Percentiles rank a stretch among this genome's conserved stretches.
Evolutionary conservation across 2,797 vertebrate genomes (phyloP).

Genomic region (Enteromius mattozi): DNA sequence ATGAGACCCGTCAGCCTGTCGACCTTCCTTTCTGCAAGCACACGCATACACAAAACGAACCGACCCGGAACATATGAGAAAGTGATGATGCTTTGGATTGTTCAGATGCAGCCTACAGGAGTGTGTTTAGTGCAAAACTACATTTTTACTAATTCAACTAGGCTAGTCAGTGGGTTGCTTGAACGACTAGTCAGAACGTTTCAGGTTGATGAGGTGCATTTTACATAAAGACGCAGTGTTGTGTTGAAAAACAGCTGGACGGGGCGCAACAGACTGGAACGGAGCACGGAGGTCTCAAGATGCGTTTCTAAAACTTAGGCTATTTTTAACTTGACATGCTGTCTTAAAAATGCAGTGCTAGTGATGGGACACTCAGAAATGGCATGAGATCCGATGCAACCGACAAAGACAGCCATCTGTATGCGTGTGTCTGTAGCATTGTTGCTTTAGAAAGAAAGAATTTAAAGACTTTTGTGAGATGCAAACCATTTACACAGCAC

Average conservation of each 20-base stretch:
- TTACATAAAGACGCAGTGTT: neutral
- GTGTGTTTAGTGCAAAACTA: neutral
- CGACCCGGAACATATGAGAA: conserved; percentile 34
- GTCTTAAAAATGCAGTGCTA: conserved; percentile 17
- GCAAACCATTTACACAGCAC: neutral
- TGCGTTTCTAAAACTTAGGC: neutral
- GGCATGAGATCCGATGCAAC: neutral
- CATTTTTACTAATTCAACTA: conserved; percentile 1
- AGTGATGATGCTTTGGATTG: conserved; percentile 43
- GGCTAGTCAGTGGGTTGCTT: conserved; percentile 1
- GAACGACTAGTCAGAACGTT: neutral
- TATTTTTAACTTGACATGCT: conserved; percentile 17
- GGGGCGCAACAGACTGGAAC: conserved; percentile 3
- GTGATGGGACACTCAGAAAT: conserved; percentile 11
- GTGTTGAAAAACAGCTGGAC: conserved; percentile 22
- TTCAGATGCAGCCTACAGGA: neutral
- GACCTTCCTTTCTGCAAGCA: conserved; percentile 7
- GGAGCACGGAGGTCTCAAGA: neutral
- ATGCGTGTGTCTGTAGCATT: neutral
- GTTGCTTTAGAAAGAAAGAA: neutral
- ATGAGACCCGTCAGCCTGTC: conserved; percentile 51
- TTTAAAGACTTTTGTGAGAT: conserved; percentile 5
- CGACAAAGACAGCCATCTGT: neutral
- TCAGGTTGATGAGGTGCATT: neutral
- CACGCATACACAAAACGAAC: conserved; percentile 22